A percentile compares a stretch with the other conserved stretches of the same genome.
phyloP scores from a whole-genome alignment of 2,113 vertebrate genomes.

The Chunga burmeisteri region DNA sequence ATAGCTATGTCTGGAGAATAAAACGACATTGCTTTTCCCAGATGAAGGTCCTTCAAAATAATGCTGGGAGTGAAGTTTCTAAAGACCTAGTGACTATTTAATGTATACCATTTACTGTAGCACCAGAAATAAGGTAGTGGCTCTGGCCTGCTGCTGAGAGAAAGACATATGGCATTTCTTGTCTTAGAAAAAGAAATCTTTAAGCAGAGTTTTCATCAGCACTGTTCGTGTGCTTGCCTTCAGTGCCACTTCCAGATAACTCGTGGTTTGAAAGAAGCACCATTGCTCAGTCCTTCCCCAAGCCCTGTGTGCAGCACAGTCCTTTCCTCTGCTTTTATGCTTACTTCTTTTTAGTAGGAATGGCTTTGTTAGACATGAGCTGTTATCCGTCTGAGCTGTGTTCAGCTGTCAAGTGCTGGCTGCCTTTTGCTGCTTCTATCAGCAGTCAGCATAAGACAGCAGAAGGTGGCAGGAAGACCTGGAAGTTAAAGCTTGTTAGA shows the following conservation, averaged over 20 bases:
- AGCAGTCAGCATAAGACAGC: neutral
- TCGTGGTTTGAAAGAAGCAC: neutral
- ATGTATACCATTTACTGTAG: neutral
- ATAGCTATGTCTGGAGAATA: neutral
- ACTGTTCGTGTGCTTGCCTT: neutral
- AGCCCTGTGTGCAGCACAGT: neutral
- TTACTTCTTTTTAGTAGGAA: neutral
- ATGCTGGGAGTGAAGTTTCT: neutral
- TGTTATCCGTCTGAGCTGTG: neutral
- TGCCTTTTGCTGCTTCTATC: neutral
- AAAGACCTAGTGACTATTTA: slow-evolving; percentile 1
- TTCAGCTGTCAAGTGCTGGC: neutral
- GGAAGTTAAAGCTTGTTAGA: neutral
- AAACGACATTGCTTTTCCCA: neutral
- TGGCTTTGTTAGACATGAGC: slow-evolving; percentile 26
- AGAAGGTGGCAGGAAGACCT: neutral
- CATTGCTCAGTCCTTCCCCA: neutral
- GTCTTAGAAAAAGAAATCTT: slow-evolving; percentile 11
- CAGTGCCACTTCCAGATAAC: neutral
- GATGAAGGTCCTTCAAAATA: slow-evolving; percentile 25
- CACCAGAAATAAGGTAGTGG: neutral
- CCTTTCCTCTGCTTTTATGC: neutral
- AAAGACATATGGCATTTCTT: neutral
- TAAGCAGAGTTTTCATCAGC: slow-evolving; percentile 16
- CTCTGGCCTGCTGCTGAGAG: slow-evolving; percentile 9